Conservation (phyloP, 2,888 invertebrate genomes). For the Salpingus planirostris region DNA sequence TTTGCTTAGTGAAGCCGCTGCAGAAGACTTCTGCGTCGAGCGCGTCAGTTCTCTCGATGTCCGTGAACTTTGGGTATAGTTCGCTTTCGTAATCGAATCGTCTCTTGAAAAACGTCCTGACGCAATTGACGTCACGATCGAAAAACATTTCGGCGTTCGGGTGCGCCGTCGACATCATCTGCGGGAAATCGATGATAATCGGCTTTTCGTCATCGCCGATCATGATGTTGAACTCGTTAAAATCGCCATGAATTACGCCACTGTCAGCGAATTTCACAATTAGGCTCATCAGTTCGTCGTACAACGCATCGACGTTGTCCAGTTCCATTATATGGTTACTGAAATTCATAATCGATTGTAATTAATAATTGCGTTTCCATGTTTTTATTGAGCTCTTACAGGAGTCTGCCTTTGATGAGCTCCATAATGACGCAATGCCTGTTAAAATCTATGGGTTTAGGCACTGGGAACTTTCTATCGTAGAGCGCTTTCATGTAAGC, state of each 20-base stretch:
- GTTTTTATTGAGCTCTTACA: conserved; percentile 55
- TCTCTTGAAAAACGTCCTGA: conserved; percentile 82
- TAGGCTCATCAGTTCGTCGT: conserved; percentile 89
- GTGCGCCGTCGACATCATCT: conserved; percentile 96
- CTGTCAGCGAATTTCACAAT: conserved; percentile 84
- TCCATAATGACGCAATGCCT: conserved; percentile 97
- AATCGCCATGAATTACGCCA: conserved; percentile 98
- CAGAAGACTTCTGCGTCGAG: conserved; percentile 86
- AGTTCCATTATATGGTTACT: conserved; percentile 55
- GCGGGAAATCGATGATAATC: conserved; percentile 94
- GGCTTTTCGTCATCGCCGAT: conserved; percentile 69
- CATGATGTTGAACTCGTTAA: conserved; percentile 99
- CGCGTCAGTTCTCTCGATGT: conserved; percentile 66
- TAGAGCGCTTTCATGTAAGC: conserved; percentile 94
- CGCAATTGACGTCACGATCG: conserved; percentile 88
- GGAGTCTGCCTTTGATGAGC: conserved; percentile 69
- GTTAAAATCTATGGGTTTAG: conserved; percentile 89
- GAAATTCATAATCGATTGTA: conserved; percentile 11
- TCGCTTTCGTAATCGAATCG: conserved; percentile 86
- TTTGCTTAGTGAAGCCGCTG: conserved; percentile 77
- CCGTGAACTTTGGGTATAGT: conserved; percentile 65
- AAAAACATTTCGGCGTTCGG: conserved; percentile 89
- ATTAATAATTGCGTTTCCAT: neutral
- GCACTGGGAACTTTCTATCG: conserved; percentile 88
- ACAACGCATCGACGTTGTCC: conserved; percentile 65